Base-by-base conservation (phyloP, 2,797 vertebrate species). In the Carcharodon carcharias region DNA sequence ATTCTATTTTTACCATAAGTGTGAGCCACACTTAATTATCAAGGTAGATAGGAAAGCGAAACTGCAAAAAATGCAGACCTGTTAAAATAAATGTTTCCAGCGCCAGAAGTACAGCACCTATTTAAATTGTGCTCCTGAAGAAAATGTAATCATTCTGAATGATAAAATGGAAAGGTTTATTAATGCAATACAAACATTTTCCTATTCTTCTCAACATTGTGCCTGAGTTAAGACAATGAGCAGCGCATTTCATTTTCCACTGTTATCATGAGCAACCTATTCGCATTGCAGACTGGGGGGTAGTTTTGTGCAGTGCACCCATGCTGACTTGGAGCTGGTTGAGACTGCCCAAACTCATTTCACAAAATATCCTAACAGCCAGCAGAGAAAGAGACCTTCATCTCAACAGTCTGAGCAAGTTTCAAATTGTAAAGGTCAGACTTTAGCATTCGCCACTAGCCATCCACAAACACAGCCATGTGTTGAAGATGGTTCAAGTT, bases 1-100 rank as follows among this genome's bases (percentile, higher is more conserved):
- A 35, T 61, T 91, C 88, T 61, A 91, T 61, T 91, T 91, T 91
- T 91, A 50, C 28, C 28, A 21, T 16, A 91, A 61, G 54, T 35
- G 88, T 61, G 88, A 91, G 56, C 54, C 6, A 56, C 28, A 61
- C 26, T 91, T 91, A 61, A 91, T 61, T 58, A 91, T 91, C 28
- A 89, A 91, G 88, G 35, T 56, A 58, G 87, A 54, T 61, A 61
- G 23, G 56, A 91, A 61, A 35, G 88, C 28, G 56, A 61, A 91
- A 91, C 9, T 91, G 28, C 54, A 91, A 58, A 91, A 50, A 61
- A 26, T 91, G 56, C 35, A 91, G 88, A 61, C 28, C 50, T 91
- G 88, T 91, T 91, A 91, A 91, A 91, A 91, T 91, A 3, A 91
- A 91, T 91, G 54, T n/a, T 58, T 91, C 61, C 31, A 61, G 28